A percentile compares a stretch with the other conserved stretches of the same genome.
Conservation (phyloP, 2,113 vertebrate genomes). For the Pleuronectes platessa region DNA sequence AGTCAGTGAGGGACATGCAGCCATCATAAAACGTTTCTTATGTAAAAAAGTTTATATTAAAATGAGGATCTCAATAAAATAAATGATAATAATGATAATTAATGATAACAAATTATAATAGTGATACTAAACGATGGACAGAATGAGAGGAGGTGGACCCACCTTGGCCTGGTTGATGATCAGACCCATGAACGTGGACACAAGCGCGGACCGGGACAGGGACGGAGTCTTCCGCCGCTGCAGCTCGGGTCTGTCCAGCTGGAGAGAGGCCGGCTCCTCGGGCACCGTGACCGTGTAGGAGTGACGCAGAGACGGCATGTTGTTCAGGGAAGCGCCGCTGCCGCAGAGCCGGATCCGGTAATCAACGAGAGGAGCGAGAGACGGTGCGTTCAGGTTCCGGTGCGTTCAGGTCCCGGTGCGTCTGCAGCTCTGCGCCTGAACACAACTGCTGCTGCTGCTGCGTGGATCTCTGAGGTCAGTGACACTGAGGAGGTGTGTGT, state of each 20-base stretch:
- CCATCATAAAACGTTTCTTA: neutral
- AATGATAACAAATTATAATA: neutral
- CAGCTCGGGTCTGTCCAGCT: constrained; percentile 84
- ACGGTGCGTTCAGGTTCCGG: neutral
- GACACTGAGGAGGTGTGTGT: neutral
- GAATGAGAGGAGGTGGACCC: constrained; percentile 47
- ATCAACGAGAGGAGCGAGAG: neutral
- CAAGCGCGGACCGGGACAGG: constrained; percentile 88
- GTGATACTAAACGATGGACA: neutral
- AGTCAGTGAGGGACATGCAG: neutral
- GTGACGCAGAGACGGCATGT: constrained; percentile 87
- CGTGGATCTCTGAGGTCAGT: no score
- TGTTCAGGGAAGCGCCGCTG: neutral
- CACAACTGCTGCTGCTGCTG: neutral
- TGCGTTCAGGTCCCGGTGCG: neutral
- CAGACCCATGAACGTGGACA: constrained; percentile 93
- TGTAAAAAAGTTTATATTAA: no score
- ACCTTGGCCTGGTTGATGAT: constrained; percentile 97
- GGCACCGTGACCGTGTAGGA: constrained; percentile 91
- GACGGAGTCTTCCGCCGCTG: constrained; percentile 78
- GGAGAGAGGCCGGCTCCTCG: constrained; percentile 85
- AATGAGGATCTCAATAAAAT: no score
- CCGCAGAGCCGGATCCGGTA: neutral
- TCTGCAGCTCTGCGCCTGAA: neutral
- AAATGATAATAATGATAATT: neutral